phyloP scores from a whole-genome alignment of 2,888 invertebrate species.

The Tubulanus polymorphus region DNA sequence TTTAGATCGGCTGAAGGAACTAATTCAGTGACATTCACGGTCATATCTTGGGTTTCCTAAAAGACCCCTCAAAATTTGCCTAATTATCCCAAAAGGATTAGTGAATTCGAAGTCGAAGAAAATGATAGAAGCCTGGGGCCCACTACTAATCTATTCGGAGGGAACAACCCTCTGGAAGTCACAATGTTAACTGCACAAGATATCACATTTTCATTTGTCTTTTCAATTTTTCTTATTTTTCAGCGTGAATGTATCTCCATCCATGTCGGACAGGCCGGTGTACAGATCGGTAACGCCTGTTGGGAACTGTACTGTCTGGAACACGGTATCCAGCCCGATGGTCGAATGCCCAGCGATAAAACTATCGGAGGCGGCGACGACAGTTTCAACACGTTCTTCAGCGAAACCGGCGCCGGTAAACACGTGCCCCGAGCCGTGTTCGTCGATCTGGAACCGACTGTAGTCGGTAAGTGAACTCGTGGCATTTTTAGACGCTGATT shows the following conservation, averaged over 20 bases:
- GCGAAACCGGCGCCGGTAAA: conserved; percentile 86
- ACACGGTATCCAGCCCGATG: conserved; percentile 55
- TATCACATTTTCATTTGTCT: too few species aligned
- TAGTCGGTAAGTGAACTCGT: conserved; percentile 74
- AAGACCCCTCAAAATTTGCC: too few species aligned
- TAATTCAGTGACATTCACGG: too few species aligned
- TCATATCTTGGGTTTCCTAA: too few species aligned
- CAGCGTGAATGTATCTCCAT: conserved; percentile 50
- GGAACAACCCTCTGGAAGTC: too few species aligned
- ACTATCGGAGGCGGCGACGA: conserved; percentile 64
- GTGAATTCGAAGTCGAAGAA: too few species aligned
- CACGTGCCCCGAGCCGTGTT: conserved; percentile 90
- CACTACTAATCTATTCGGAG: too few species aligned
- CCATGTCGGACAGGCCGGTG: conserved; percentile 54
- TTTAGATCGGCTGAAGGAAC: too few species aligned
- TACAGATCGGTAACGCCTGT: conserved; percentile 56
- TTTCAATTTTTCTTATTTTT: background rate
- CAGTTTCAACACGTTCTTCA: conserved; percentile 72
- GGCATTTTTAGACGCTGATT: too few species aligned
- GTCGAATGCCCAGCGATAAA: conserved; percentile 68
- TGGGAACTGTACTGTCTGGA: conserved; percentile 57
- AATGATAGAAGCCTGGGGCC: too few species aligned
- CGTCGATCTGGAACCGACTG: conserved; percentile 90
- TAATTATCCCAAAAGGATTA: too few species aligned
- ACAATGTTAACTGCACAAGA: too few species aligned